A percentile compares a stretch with the other conserved stretches of the same genome.
These are phyloP conservation scores for Perognathus longimembris DNA, from an alignment of 2,113 vertebrate genomes.

Conservation along the genomic window DNA sequence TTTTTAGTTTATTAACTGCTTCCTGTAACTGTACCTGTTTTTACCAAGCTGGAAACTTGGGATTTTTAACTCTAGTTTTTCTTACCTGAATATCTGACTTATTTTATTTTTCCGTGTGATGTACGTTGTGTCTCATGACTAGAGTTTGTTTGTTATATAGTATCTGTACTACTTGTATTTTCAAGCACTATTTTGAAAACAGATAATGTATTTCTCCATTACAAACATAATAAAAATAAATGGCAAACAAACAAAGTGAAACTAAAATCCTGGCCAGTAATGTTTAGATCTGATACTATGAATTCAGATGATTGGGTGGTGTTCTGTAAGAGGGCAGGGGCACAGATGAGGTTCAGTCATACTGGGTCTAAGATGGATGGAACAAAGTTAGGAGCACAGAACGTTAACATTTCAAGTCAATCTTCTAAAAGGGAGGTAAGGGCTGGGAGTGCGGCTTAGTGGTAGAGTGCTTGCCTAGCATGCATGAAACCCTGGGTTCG, in stretches of 20 bases:
- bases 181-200: conserved; percentile 90
- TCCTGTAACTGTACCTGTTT: conserved; percentile 86
- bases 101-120: conserved; percentile 86
- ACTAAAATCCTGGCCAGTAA: neutral
- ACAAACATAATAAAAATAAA: conserved; percentile 89
- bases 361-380: neutral
- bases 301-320: neutral
- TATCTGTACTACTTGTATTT: conserved; percentile 90
- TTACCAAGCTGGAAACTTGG: conserved; percentile 88
- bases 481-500: too few species aligned
- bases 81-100: conserved; percentile 88
- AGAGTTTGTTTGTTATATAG: conserved; percentile 90
- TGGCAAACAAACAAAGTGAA: conserved; percentile 84
- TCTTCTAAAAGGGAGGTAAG: conserved; percentile 9
- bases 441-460: too few species aligned
- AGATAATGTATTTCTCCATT: conserved; percentile 92
- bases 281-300: neutral
- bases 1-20: conserved; percentile 87
- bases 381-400: neutral
- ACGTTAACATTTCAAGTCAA: neutral
- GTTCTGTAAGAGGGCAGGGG: neutral
- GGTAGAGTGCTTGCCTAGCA: too few species aligned
- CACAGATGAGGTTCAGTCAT: neutral
- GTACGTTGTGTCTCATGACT: conserved; percentile 87
- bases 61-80: conserved; percentile 88